A percentile compares a stretch with the other conserved stretches of the same genome.
phyloP scores from a whole-genome alignment of 2,797 vertebrate genomes.

The Gouania willdenowi region DNA sequence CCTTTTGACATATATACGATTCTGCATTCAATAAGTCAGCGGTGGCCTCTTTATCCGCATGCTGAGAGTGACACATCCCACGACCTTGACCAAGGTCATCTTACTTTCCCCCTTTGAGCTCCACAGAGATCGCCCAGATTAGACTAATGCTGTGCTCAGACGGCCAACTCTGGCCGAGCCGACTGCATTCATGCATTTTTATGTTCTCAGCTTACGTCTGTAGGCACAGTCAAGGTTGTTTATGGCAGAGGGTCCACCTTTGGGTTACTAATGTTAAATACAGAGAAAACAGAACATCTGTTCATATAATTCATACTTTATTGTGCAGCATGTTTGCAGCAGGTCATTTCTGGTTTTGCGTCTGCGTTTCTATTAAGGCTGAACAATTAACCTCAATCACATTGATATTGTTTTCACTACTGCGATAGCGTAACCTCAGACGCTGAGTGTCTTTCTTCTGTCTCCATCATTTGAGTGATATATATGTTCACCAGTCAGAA shows the following conservation, averaged over 20 bases:
- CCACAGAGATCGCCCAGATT: conserved; percentile 54
- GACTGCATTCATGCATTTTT: conserved; percentile 45
- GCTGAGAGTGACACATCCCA: conserved; percentile 34
- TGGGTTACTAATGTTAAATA: too few species aligned
- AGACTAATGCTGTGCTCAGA: conserved; percentile 33
- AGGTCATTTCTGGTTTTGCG: neutral
- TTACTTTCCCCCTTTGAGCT: conserved; percentile 23
- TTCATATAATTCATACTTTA: conserved; percentile 3
- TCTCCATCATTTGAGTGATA: too few species aligned
- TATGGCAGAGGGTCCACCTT: conserved; percentile 21
- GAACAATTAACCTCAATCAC: too few species aligned
- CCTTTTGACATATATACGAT: conserved; percentile 6
- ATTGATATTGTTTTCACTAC: too few species aligned
- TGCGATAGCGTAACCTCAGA: too few species aligned
- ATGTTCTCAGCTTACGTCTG: conserved; percentile 23
- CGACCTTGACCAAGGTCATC: conserved; percentile 56
- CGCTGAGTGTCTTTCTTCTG: too few species aligned
- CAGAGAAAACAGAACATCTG: neutral
- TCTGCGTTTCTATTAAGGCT: too few species aligned
- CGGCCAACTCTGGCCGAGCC: conserved; percentile 15
- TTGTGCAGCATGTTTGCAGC: neutral
- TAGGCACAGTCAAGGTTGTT: conserved; percentile 48
- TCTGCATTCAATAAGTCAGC: conserved; percentile 12
- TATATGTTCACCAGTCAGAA: too few species aligned
- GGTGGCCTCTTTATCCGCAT: conserved; percentile 1